phyloP scores from a whole-genome alignment of 2,113 vertebrate genomes.

The Alethe diademata region DNA sequence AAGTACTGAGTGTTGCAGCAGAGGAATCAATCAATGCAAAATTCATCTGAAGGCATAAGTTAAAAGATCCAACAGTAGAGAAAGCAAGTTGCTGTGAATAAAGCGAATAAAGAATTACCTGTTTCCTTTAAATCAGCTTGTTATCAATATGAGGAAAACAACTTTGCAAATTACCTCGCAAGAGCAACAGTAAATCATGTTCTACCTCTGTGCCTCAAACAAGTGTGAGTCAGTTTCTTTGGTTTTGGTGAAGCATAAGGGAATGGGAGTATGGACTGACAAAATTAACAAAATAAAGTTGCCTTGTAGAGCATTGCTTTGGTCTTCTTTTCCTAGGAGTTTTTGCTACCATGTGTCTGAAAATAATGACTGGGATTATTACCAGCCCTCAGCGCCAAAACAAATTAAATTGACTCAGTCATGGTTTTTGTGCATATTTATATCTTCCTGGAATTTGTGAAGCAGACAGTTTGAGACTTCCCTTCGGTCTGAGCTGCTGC shows the following conservation, averaged over 20 bases:
- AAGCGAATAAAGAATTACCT: neutral
- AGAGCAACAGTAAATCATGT: neutral
- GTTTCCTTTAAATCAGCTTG: neutral
- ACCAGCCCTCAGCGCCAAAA: neutral
- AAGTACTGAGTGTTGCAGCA: neutral
- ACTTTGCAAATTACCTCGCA: neutral
- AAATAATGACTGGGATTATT: neutral
- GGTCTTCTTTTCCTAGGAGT: neutral
- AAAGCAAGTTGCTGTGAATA: neutral
- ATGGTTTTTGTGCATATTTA: neutral
- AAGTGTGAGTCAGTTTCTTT: neutral
- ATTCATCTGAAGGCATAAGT: neutral
- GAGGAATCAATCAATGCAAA: neutral
- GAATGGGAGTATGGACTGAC: neutral
- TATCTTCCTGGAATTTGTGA: neutral
- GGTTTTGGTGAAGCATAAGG: neutral
- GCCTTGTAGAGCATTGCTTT: neutral
- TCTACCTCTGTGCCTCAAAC: rapidly evolving
- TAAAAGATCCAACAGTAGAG: neutral
- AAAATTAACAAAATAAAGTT: neutral
- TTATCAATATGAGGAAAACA: neutral
- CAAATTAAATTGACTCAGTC: neutral
- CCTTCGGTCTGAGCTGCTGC: neutral
- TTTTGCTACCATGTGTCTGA: neutral
- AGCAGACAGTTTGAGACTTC: neutral